Evolutionary conservation across 2,113 vertebrate genomes (phyloP), one percentile per base, ranked within the genome.

Genomic region (Indicator maculatus): DNA sequence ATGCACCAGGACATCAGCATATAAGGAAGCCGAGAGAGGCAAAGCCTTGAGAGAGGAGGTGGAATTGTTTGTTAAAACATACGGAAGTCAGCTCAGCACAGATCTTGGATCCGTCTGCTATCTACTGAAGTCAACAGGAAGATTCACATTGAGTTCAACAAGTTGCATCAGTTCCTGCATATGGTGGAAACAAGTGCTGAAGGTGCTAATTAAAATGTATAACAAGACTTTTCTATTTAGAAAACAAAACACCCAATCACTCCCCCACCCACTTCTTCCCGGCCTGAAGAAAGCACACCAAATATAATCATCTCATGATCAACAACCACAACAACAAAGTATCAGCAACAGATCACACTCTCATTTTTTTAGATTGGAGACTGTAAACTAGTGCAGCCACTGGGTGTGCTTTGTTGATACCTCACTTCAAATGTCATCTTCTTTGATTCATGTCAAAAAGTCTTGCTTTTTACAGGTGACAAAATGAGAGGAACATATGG

Each of bases 161-260:
- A 71, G 67, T 91, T 96, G 75, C 81, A 87, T 93, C 74, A 89
- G 78, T 52, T 73, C 56, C 75, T 27, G 8, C 5, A 6, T 66
- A 67, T 88, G 61, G 56, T 61, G 69, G 61, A 93, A 93, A 83
- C 60, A 86, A 86, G 81, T 75, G 36, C 50, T 86, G 75, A 93
- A 94, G 90, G 88, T 94, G 80, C 73, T 88, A 71, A 95, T 93
- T 96, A 93, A 90, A 28, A 58, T 61, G 44, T 41, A 28, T 47
- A 83, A 67, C 56, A 72, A 83, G 60, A 67, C 65, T 67, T 83
- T 93, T 83, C 61, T 88, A 86, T 88, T 89, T 91, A 55, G 55
- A 61, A 92, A 96, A 86, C 63, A 88, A 88, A 93, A 70, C 41
- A 83, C 33, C 16, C 16, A 23, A 56, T 70, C 18, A 27, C 2